phyloP scores from a whole-genome alignment of 2,888 invertebrate species.

The Papilio gigon region DNA sequence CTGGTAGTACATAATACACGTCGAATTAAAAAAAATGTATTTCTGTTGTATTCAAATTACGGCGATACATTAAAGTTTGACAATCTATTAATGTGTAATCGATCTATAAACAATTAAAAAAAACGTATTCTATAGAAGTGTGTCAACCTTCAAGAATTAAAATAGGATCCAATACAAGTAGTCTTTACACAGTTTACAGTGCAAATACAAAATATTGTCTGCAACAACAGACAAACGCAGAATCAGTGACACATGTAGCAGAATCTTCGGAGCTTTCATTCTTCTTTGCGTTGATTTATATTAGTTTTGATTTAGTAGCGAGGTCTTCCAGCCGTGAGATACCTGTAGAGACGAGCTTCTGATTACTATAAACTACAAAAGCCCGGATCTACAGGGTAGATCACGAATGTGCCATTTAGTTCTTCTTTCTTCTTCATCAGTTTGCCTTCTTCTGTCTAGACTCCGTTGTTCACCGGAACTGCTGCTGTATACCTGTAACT shows the following conservation, averaged over 20 bases:
- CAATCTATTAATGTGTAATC: too few relatives aligned
- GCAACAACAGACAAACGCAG: too few relatives aligned
- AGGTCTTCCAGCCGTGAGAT: conserved; percentile 98
- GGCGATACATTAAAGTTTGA: too few relatives aligned
- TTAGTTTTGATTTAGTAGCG: conserved; percentile 79
- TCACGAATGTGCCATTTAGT: conserved; percentile 93
- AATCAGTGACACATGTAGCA: too few relatives aligned
- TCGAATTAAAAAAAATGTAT: too few relatives aligned
- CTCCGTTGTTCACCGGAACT: not conserved
- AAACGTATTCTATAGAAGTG: too few relatives aligned
- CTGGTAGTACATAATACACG: too few relatives aligned
- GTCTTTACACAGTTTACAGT: too few relatives aligned
- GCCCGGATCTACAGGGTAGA: conserved; percentile 99
- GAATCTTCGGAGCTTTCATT: not conserved
- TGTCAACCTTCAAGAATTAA: too few relatives aligned
- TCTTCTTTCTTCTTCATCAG: conserved; percentile 51
- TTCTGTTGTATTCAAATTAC: too few relatives aligned
- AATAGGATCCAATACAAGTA: too few relatives aligned
- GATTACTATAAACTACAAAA: conserved; percentile 97
- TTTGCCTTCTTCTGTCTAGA: not conserved
- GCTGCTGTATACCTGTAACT: conserved; percentile 30
- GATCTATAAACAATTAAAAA: too few relatives aligned
- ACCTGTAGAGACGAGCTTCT: conserved; percentile 99
- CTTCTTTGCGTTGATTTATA: conserved; percentile 34
- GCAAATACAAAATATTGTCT: not conserved